Evolutionary conservation across 1,140 invertebrate species (phyloP).

Genomic region (Zophobas morio): DNA sequence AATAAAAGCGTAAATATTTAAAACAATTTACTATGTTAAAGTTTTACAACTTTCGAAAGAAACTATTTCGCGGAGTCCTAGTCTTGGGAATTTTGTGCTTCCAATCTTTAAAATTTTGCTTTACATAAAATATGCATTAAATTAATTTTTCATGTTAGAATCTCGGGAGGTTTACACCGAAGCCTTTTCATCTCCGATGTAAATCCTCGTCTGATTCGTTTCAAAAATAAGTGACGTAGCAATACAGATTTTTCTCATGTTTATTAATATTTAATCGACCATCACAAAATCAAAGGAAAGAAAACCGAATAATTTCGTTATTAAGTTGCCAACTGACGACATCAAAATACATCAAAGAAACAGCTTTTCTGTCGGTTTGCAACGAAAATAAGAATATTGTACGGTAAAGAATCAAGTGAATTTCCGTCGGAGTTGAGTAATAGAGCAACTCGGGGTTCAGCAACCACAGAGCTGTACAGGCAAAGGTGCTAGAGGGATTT

Average conservation of each 20-base stretch:
- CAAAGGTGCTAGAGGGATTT: no score
- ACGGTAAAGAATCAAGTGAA: no score
- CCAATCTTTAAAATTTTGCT: slow-evolving; percentile 15
- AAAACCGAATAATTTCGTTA: slow-evolving; percentile 3
- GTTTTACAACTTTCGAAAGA: no score
- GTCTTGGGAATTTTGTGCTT: not conserved
- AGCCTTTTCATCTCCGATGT: not conserved
- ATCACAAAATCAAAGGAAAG: slow-evolving; percentile 5
- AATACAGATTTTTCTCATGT: slow-evolving; percentile 10
- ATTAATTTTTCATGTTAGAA: slow-evolving; percentile 24
- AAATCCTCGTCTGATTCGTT: slow-evolving; percentile 19
- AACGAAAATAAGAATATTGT: no score
- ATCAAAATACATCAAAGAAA: not conserved
- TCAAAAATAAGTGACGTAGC: slow-evolving; percentile 8
- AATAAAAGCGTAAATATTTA: no score
- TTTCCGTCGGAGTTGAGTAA: no score
- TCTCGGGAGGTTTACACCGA: not conserved
- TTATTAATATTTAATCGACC: slow-evolving; percentile 10
- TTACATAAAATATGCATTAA: slow-evolving; percentile 30
- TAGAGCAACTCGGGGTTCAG: no score
- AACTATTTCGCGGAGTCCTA: not conserved
- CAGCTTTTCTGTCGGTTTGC: not conserved
- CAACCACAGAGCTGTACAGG: no score
- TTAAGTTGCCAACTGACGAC: not conserved
- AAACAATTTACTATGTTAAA: no score